These are phyloP conservation scores for Ispidina picta DNA, from an alignment of 2,797 vertebrate genomes.

Conservation along the genomic window DNA sequence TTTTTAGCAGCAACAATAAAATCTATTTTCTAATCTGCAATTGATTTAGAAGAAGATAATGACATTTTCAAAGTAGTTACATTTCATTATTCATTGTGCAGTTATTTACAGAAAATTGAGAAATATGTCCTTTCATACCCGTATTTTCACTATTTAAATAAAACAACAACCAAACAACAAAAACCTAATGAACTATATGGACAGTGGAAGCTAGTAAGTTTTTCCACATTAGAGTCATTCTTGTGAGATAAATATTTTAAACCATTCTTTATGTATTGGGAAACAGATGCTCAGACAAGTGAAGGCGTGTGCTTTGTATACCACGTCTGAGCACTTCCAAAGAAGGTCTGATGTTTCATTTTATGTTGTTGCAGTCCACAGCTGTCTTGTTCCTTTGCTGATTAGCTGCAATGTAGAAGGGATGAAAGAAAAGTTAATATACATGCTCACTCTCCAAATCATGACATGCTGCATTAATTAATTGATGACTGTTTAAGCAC, in stretches of 20 bases:
- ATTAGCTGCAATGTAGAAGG: not conserved
- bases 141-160: not conserved
- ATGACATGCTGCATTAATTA: not conserved
- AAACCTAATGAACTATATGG: not conserved
- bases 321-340: not conserved
- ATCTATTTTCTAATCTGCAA: not conserved
- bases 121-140: not conserved
- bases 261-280: not conserved
- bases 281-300: not conserved
- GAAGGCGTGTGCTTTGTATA: not conserved
- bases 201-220: not conserved
- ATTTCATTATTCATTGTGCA: not conserved
- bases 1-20: slow-evolving; percentile 9
- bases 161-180: no score
- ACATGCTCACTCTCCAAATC: not conserved
- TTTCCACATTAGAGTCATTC: not conserved
- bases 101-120: slow-evolving; percentile 12
- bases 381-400: not conserved
- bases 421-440: not conserved
- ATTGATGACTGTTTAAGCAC: not conserved
- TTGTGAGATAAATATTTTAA: not conserved
- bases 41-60: slow-evolving; percentile 18
- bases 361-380: not conserved
- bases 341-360: not conserved
- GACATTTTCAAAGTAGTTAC: not conserved